Evolutionary conservation across 2,797 vertebrate genomes (phyloP), one percentile per base, ranked within the genome.

Genomic region (Dromococcyx pavoninus): DNA sequence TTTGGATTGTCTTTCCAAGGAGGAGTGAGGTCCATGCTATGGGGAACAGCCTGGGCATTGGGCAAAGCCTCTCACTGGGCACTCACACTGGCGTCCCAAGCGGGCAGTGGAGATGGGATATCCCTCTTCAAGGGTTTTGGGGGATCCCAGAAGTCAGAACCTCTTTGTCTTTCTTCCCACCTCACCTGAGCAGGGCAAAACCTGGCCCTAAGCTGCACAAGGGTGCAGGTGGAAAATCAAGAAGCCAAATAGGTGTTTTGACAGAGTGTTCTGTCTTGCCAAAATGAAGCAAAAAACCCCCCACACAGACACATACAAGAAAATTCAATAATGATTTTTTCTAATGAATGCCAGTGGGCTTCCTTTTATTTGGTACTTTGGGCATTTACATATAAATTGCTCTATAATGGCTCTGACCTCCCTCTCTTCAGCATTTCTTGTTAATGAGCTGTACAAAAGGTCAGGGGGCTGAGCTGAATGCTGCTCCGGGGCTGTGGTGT

Each of bases 311-410:
- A 41, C 17, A 24, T 19, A 39, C 10, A 44, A 77, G 67, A 91
- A 86, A 90, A 91, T 54, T 56, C 90, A 75, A 21, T 93, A 48
- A 61, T n/a, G 23, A 13, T 33, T 35, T 77, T 54, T 53, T 23
- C 70, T 96, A 83, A 96, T 87, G 86, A 96, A 94, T 5, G 27
- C 69, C 33, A 16, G 18, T 61, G n/a, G 43, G 83, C 77, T 97
- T 83, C 61, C 89, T 95, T 95, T 96, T 93, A 96, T 96, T 97
- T 85, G 48, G 64, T 80, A 94, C 94, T 96, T 96, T 62, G 80
- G 35, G 82, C 95, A 98, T 98, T 98, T 98, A 95, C 97, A 97
- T 98, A 97, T 97, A 98, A 97, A 98, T 98, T 97, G 96, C 89
- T 97, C 82, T 88, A 67, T 97, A 98, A 97, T 96, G 84, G 91